Evolutionary conservation across 1,140 invertebrate genomes (phyloP).

Genomic region (Anastrepha ludens): DNA sequence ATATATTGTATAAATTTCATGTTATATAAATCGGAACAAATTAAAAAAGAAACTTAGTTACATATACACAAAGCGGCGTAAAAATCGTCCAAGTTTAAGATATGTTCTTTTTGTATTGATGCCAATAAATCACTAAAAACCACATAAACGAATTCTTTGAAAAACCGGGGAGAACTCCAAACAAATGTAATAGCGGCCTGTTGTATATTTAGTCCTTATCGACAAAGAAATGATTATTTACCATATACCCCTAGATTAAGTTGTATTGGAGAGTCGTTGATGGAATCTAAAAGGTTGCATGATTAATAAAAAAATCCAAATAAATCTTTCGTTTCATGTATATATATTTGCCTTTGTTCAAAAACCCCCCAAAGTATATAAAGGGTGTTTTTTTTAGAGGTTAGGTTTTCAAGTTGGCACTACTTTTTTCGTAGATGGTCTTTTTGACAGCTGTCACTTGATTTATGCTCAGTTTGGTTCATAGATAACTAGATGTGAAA

Average conservation of each 20-base stretch:
- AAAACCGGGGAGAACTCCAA: neutral
- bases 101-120: no score
- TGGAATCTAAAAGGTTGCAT: conserved; percentile 15
- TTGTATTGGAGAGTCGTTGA: neutral
- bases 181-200: neutral
- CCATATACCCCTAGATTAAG: conserved; percentile 14
- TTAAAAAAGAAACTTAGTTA: neutral
- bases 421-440: no score
- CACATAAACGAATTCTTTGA: neutral
- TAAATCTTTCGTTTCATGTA: conserved; percentile 60
- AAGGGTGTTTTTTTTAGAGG: no score
- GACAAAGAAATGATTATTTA: neutral
- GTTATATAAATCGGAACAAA: conserved; percentile 5
- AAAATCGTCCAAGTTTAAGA: neutral
- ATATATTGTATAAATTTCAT: conserved; percentile 15
- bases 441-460: no score
- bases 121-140: no score
- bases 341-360: conserved; percentile 38
- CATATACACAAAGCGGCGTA: neutral
- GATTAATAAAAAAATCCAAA: conserved; percentile 58
- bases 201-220: conserved; percentile 11
- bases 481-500: no score
- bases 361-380: no score
- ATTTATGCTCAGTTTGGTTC: no score
- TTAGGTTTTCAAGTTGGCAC: no score